Conservation (phyloP, 64 coral and sea anemone genomes). For the Stylophora pistillata region DNA sequence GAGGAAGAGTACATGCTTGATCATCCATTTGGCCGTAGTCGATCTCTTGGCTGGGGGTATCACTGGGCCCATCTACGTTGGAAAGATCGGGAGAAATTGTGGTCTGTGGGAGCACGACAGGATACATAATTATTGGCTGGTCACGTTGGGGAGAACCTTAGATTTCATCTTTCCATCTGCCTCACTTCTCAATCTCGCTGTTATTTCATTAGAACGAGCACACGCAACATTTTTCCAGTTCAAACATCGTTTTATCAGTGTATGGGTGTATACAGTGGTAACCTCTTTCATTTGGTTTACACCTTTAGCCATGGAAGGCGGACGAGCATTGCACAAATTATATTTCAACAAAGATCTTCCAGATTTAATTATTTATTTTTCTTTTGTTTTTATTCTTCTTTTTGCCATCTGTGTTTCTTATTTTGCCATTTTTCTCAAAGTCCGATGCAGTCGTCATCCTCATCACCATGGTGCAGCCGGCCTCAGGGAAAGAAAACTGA, state of each 20-base stretch:
- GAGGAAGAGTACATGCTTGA: not conserved
- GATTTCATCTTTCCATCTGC: not conserved
- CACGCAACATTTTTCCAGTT: not conserved
- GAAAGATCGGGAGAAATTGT: not conserved
- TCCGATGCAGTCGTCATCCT: not conserved
- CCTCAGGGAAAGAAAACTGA: conserved; percentile 10
- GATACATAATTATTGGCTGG: not conserved
- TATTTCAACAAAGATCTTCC: not conserved
- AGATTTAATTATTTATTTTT: not conserved
- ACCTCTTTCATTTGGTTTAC: not conserved
- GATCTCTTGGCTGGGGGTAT: not conserved
- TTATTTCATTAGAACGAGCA: not conserved
- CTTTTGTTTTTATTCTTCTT: not conserved
- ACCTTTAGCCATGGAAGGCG: not conserved
- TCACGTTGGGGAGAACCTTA: not conserved
- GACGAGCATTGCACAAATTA: not conserved
- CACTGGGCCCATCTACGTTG: not conserved
- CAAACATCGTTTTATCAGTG: not conserved
- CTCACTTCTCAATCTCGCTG: not conserved
- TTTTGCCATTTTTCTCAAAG: not conserved
- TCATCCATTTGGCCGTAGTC: not conserved
- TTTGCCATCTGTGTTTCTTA: conserved; percentile 8
- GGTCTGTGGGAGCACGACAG: not conserved
- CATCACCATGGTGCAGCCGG: not conserved
- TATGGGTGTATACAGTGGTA: not conserved